A percentile compares a stretch with the other conserved stretches of the same genome.
These are phyloP conservation scores for Leptodactylus fallax DNA, from an alignment of 2,797 vertebrate genomes.

Conservation along the genomic window DNA sequence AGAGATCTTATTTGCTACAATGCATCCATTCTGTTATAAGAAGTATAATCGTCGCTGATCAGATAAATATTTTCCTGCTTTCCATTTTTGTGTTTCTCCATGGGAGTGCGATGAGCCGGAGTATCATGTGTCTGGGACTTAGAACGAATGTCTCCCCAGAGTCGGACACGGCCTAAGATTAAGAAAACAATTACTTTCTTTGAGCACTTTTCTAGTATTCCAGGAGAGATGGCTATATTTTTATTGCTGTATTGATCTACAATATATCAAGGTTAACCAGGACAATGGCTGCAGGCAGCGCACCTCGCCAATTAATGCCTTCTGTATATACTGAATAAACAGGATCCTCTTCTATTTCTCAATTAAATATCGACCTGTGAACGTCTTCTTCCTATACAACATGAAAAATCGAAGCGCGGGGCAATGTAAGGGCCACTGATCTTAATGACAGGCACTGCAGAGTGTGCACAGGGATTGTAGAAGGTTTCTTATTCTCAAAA, in stretches of 20 bases:
- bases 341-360: conserved; percentile 26
- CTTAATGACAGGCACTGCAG: neutral
- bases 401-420: conserved; percentile 6
- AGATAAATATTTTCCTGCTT: conserved; percentile 7
- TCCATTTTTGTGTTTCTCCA: neutral
- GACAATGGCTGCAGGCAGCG: conserved; percentile 37
- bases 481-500: neutral
- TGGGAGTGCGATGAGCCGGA: neutral
- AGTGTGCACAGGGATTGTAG: neutral
- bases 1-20: neutral
- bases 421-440: conserved; percentile 28
- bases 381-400: conserved; percentile 32
- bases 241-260: conserved; percentile 47
- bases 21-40: neutral
- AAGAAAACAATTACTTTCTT: conserved; percentile 40
- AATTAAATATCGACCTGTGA: conserved; percentile 45
- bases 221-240: conserved; percentile 23
- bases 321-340: conserved; percentile 35
- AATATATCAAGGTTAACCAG: conserved; percentile 48
- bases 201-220: conserved; percentile 19
- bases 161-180: conserved; percentile 26
- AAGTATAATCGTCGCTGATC: neutral
- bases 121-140: conserved; percentile 4
- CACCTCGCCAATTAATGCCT: conserved; percentile 39
- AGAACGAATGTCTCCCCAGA: neutral